Conservation (phyloP, 2,113 vertebrate genomes). For the Thinocorus orbignyianus region DNA sequence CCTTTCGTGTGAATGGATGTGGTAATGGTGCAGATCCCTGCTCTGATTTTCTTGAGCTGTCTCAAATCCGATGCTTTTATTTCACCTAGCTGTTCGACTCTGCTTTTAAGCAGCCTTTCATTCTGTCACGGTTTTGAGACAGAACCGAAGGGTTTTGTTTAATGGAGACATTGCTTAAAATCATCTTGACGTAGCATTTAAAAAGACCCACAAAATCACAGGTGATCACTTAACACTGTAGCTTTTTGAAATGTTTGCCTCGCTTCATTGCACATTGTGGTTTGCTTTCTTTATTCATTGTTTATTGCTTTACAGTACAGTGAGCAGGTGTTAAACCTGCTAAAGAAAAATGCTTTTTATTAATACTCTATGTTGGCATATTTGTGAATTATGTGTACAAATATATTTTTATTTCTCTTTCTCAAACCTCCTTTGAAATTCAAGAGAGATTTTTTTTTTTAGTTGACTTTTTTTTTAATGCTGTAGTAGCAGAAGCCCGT, state of each 20-base stretch:
- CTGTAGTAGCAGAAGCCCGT: constrained; percentile 69
- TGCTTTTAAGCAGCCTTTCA: constrained; percentile 22
- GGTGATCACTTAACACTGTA: constrained; percentile 55
- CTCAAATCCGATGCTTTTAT: constrained; percentile 30
- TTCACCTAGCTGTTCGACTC: not conserved
- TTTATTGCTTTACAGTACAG: constrained; percentile 55
- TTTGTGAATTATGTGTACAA: not conserved
- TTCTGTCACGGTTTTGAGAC: constrained; percentile 32
- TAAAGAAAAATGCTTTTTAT: constrained; percentile 49
- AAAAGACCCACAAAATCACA: constrained; percentile 51
- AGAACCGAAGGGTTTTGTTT: constrained; percentile 29
- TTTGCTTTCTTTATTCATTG: constrained; percentile 62
- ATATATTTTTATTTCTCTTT: not conserved
- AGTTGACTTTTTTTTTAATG: constrained; percentile 15
- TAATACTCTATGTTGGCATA: not conserved
- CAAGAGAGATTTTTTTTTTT: not conserved
- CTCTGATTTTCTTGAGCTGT: not conserved
- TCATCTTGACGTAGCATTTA: constrained; percentile 25
- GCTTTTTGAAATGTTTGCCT: constrained; percentile 54
- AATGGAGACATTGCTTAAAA: constrained; percentile 36
- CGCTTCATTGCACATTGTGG: constrained; percentile 39
- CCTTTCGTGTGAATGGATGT: not conserved
- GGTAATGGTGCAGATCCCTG: not conserved
- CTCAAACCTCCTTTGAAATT: constrained; percentile 36
- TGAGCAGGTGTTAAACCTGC: constrained; percentile 60